A percentile compares a stretch with the other conserved stretches of the same genome.
These are phyloP conservation scores for Paraescarpia echinospica DNA, from an alignment of 1,140 invertebrate genomes.

Conservation along the genomic window DNA sequence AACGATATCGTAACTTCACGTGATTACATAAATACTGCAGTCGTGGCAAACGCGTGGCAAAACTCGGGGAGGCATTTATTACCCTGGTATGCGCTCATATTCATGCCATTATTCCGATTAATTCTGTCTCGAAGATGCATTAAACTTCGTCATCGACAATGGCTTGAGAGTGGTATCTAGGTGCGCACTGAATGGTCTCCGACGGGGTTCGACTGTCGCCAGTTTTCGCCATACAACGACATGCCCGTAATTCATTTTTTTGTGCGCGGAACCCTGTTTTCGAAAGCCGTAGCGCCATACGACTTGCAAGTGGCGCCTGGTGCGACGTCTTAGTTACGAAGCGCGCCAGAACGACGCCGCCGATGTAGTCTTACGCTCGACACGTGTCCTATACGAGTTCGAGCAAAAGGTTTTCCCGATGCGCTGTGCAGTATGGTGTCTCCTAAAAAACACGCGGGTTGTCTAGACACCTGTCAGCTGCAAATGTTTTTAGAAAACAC, in stretches of 20 bases:
- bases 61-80: not conserved
- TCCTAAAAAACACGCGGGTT: not conserved
- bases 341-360: not conserved
- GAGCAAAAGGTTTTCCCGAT: not conserved
- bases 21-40: too few relatives aligned
- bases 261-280: not conserved
- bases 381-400: not conserved
- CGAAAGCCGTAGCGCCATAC: not conserved
- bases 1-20: too few relatives aligned
- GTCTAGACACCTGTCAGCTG: not conserved
- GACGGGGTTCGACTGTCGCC: not conserved
- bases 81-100: not conserved
- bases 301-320: not conserved
- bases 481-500: not conserved
- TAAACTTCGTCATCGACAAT: constrained; percentile 5
- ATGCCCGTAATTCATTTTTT: not conserved
- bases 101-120: not conserved
- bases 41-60: too few relatives aligned
- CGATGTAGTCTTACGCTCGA: not conserved
- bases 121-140: not conserved
- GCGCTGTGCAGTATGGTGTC: too few relatives aligned
- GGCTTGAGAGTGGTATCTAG: not conserved
- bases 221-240: not conserved
- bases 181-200: not conserved
- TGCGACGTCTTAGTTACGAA: not conserved